phyloP scores from a whole-genome alignment of 2,797 vertebrate genomes.

The Echeneis naucrates region DNA sequence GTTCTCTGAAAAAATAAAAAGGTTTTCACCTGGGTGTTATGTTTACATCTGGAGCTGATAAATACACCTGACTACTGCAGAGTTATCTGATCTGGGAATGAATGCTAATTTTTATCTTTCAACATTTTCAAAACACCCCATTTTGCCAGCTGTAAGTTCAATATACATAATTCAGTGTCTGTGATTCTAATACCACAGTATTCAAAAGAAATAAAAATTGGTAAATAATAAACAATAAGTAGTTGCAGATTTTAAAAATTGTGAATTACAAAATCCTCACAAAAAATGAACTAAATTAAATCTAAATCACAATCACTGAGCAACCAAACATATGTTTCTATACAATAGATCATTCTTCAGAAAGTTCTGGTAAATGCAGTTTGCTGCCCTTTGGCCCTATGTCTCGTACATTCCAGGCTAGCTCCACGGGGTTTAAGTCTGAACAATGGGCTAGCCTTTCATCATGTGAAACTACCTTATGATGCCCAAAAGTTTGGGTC shows the following conservation, averaged over 20 bases:
- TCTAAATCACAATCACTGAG: not conserved
- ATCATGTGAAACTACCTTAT: not conserved
- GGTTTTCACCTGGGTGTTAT: too few relatives aligned
- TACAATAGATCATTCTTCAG: not conserved
- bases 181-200: not conserved
- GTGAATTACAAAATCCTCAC: not conserved
- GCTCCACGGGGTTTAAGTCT: not conserved
- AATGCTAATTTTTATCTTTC: too few relatives aligned
- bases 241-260: not conserved
- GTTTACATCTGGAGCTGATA: too few relatives aligned
- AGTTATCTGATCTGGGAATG: too few relatives aligned
- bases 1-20: too few relatives aligned
- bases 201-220: too few relatives aligned
- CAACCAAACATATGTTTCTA: not conserved
- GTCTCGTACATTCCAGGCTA: not conserved
- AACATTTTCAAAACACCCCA: not conserved
- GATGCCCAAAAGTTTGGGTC: not conserved
- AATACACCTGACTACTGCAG: too few relatives aligned
- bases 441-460: not conserved
- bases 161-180: not conserved
- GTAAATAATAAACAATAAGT: not conserved
- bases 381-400: not conserved
- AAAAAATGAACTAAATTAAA: not conserved
- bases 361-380: not conserved
- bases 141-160: not conserved